A percentile compares a stretch with the other conserved stretches of the same genome.
These are phyloP conservation scores for Cephus cinctus DNA, from an alignment of 1,140 invertebrate genomes.

Conservation along the genomic window DNA sequence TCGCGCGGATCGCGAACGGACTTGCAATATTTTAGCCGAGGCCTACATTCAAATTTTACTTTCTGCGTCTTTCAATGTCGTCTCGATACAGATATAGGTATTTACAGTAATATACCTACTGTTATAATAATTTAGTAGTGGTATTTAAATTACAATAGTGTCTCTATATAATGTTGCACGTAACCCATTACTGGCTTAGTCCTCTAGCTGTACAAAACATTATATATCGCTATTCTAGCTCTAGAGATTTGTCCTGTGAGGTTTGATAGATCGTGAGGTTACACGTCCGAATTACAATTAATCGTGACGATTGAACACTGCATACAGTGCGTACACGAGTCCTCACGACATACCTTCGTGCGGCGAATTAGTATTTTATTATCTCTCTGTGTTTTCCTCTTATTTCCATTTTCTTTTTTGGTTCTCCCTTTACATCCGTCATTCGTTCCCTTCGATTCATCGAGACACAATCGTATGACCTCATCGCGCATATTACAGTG, in stretches of 20 bases:
- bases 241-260: constrained; percentile 53
- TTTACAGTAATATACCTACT: constrained; percentile 52
- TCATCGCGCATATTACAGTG: not conserved
- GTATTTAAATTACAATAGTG: constrained; percentile 53
- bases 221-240: constrained; percentile 51
- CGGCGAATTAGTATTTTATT: constrained; percentile 3
- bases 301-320: constrained; percentile 3
- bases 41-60: constrained; percentile 24
- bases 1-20: constrained; percentile 1
- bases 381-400: constrained; percentile 9
- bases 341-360: constrained; percentile 2
- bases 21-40: constrained; percentile 25
- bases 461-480: constrained; percentile 11
- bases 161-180: constrained; percentile 54
- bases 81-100: constrained; percentile 33
- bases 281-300: constrained; percentile 22
- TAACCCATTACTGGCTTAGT: constrained; percentile 56
- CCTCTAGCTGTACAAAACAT: constrained; percentile 55
- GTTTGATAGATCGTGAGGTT: constrained; percentile 40
- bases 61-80: constrained; percentile 9
- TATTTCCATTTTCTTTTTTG: constrained; percentile 5
- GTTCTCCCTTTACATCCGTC: constrained; percentile 10
- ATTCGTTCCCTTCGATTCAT: constrained; percentile 15
- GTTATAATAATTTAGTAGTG: constrained; percentile 48
- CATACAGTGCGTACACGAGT: constrained; percentile 2